Evolutionary conservation across 35 echinoderm and acorn worm species (phyloP), one percentile per base, ranked within the genome.

Genomic region (Acanthaster planci): DNA sequence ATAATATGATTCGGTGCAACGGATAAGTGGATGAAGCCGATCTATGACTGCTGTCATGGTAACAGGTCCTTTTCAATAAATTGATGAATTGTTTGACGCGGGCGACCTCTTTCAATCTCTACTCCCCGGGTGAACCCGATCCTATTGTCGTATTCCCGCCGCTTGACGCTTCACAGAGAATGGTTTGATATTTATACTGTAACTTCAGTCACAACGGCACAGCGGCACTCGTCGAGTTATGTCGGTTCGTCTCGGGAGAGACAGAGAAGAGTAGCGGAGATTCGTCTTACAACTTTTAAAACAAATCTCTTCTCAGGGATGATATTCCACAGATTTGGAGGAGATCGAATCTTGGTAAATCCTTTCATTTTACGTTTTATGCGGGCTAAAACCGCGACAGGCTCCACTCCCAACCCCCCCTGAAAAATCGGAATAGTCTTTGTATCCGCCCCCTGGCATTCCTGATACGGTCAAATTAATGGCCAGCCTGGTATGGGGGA

Each of bases 391-490:
- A 72, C 64, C 64, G 64, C 64, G 64, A 10, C 64, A 0, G 64
- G 64, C 21, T 29, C 6, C 23, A 31, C 34, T 34, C 2, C 21
- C 14, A 26, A 27, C 23, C 30, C 26, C 64, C 64, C 30, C 23
- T 72, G 21, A 29, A 19, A 72, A 72, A 72, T 72, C 64, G 64
- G 64, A 72, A 72, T 72, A 72, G 26, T 72, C 64, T 72, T 83
- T 83, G 27, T 83, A 83, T 83, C 81, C 38, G 7, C 81, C 81
- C 56, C 44, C 18, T 37, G 81, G 81, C 81, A 21, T 26, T 53
- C 56, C 56, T 83, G 52, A 83, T 83, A 83, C 81, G 81, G 81
- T 83, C 81, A 83, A 83, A 83, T 57, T 83, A 83, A 83, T 83
- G 56, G 51, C 81, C 81, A 60, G 38, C 51, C 54, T 83, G 52